Percentiles rank a stretch among this genome's conserved stretches.
Conservation (phyloP, 2,113 vertebrate genomes). For the Conger conger region DNA sequence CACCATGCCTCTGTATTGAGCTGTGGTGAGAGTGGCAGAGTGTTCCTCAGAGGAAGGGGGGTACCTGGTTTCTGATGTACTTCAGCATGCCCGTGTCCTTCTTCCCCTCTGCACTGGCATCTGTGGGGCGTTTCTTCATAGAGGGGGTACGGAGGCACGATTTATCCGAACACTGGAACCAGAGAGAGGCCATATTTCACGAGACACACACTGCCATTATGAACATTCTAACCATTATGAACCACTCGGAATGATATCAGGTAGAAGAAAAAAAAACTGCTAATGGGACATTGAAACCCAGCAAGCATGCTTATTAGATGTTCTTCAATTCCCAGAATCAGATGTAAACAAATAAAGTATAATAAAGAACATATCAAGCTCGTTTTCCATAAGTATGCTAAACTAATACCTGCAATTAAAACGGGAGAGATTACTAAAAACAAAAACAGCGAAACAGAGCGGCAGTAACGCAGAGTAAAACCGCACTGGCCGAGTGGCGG, state of each 20-base stretch:
- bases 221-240: background rate
- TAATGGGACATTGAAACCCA: too few species aligned
- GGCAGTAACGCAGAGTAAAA: background rate
- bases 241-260: background rate
- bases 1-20: slow-evolving; percentile 85
- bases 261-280: background rate
- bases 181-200: background rate
- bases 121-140: slow-evolving; percentile 87
- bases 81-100: slow-evolving; percentile 98
- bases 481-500: background rate
- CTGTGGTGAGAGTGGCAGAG: background rate
- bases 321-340: too few species aligned
- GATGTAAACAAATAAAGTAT: too few species aligned
- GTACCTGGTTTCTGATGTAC: slow-evolving; percentile 95
- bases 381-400: too few species aligned
- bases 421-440: too few species aligned
- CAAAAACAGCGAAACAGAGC: too few species aligned
- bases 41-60: background rate
- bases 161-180: slow-evolving; percentile 88
- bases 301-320: too few species aligned
- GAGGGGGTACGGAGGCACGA: slow-evolving; percentile 94
- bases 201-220: background rate
- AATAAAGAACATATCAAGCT: too few species aligned
- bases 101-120: slow-evolving; percentile 88
- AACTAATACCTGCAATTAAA: too few species aligned